A percentile compares a stretch with the other conserved stretches of the same genome.
Evolutionary conservation across 2,888 invertebrate genomes (phyloP).

Genomic region (Peribatodes rhomboidaria): DNA sequence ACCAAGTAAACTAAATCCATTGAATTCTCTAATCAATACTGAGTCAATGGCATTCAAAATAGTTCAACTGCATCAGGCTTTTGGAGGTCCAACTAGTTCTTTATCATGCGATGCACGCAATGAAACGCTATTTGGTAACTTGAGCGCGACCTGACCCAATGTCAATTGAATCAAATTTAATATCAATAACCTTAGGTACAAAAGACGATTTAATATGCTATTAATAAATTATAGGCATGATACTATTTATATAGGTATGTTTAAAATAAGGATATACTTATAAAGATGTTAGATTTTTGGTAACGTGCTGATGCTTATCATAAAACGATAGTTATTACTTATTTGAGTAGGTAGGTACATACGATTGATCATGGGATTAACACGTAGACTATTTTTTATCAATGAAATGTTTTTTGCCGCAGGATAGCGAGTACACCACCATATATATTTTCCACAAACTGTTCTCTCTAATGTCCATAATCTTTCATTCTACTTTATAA

Average conservation of each 20-base stretch:
- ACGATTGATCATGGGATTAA: no score
- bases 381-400: no score
- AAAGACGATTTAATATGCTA: background rate
- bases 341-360: no score
- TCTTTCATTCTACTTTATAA: background rate
- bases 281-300: no score
- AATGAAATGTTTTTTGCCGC: no score
- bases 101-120: slow-evolving; percentile 17
- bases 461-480: no score
- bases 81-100: slow-evolving; percentile 5
- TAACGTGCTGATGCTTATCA: no score
- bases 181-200: slow-evolving; percentile 11
- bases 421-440: no score
- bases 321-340: no score
- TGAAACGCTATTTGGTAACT: slow-evolving; percentile 36
- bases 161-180: slow-evolving; percentile 44
- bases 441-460: no score
- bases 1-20: background rate
- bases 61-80: background rate
- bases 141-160: slow-evolving; percentile 55
- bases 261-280: no score
- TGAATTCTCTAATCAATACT: background rate
- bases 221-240: background rate
- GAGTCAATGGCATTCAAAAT: background rate
- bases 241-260: no score